These are phyloP conservation scores for Gorsachius goisagi DNA, from an alignment of 2,113 vertebrate species.

Conservation along the genomic window DNA sequence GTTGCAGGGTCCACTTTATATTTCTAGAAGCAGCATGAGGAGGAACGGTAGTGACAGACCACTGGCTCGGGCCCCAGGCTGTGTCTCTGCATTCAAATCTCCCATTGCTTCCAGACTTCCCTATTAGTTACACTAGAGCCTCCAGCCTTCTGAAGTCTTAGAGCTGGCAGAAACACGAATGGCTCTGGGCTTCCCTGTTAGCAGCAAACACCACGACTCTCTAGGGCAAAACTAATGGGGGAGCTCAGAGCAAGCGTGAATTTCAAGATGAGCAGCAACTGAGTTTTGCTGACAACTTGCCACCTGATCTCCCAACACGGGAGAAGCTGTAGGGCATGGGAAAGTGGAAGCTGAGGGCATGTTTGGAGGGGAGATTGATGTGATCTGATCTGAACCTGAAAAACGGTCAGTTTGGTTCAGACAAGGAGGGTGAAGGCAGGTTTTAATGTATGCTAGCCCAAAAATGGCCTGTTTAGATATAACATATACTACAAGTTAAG, in stretches of 20 bases:
- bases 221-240: conserved; percentile 20
- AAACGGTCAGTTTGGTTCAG: not conserved
- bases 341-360: not conserved
- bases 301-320: conserved; percentile 31
- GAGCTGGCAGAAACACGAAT: not conserved
- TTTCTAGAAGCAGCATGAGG: not conserved
- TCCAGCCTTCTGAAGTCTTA: not conserved
- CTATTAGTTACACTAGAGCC: conserved; percentile 28
- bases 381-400: conserved; percentile 52
- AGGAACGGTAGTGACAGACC: conserved; percentile 55
- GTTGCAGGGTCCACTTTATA: not conserved
- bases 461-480: conserved; percentile 2
- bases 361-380: conserved; percentile 25
- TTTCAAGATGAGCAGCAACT: conserved; percentile 6
- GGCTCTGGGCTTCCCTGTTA: conserved; percentile 35
- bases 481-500: not conserved
- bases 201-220: not conserved
- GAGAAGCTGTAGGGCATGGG: conserved; percentile 29
- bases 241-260: not conserved
- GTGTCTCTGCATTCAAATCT: not conserved
- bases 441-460: not conserved
- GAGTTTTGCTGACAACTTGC: conserved; percentile 37
- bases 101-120: not conserved
- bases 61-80: conserved; percentile 32
- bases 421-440: not conserved